Base-by-base conservation (phyloP, 2,113 vertebrate genomes). In the Proteles cristata region DNA sequence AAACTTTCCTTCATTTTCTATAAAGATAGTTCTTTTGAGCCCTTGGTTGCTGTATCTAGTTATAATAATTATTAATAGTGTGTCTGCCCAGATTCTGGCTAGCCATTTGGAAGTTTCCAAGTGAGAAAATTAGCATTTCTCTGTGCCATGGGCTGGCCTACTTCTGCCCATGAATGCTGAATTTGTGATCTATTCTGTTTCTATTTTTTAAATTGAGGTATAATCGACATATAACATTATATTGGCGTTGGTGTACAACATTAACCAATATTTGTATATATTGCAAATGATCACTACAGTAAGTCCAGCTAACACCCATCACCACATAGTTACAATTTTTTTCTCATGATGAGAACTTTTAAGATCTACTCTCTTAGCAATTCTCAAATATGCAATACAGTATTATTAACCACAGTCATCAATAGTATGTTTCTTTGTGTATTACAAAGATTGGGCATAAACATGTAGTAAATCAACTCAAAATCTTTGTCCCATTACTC, bases 141-240 rank as follows among this genome's bases (percentile, higher is more conserved):
- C 35, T 86, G 4, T 69, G 73, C 23, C 48, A 71, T 4, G 25
- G 26, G 50, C 63, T 92, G 58, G 87, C 43, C 53, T 81, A 35
- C 26, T 31, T 96, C 76, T 89, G 61, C 63, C 68, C 33, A 86
- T 89, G 50, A 82, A 21, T 26, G 21, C 45, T 73, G 55, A 73
- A 35, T 88, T 26, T 98, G 69, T 93, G 53, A 93, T 96, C 92
- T 48, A 80, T 87, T 83, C 55, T 69, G 26, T 76, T 48, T 76
- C 73, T 76, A 25, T 74, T 43, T 43, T 76, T 45, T 48, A 76
- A 45, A 76, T 10, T 76, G 74, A 28, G 25, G 43, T 76, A 76
- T 26, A 28, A 28, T 76, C 35, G 26, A 76, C 14, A 31, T 31
- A 74, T 26, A 25, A 74, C 39, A 76, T 76, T 48, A 17, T 48